Conservation (phyloP, 35 echinoderm and acorn worm species). For the Lytechinus variegatus region DNA sequence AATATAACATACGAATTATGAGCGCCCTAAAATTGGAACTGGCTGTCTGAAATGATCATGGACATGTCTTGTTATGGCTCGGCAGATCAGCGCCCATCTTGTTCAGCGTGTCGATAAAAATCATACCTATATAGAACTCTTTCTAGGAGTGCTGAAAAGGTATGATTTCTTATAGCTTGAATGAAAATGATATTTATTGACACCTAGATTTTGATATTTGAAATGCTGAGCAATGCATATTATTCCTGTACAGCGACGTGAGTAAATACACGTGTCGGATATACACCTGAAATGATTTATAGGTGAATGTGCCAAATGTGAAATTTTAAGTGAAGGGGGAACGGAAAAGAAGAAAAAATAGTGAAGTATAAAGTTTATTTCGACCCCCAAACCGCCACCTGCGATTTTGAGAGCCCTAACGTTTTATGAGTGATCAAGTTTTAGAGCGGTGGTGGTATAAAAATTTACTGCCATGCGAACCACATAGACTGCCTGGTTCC, state of each 20-base stretch:
- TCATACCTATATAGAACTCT: too few relatives aligned
- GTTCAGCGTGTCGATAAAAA: too few relatives aligned
- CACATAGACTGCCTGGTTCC: neutral
- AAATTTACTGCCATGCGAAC: slow-evolving; percentile 66
- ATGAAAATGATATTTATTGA: too few relatives aligned
- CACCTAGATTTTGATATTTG: too few relatives aligned
- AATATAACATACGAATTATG: too few relatives aligned
- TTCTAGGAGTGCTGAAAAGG: too few relatives aligned
- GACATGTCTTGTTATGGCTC: too few relatives aligned
- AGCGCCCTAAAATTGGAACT: too few relatives aligned
- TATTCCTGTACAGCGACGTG: neutral
- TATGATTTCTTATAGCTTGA: too few relatives aligned
- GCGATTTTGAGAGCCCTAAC: slow-evolving; percentile 55
- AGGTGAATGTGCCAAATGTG: neutral
- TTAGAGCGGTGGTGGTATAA: slow-evolving; percentile 67
- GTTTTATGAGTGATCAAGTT: slow-evolving; percentile 72
- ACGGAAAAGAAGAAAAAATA: neutral
- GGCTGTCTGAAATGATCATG: too few relatives aligned
- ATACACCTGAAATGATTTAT: neutral
- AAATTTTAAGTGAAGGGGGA: neutral
- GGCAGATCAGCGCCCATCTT: too few relatives aligned
- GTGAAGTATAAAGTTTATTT: neutral
- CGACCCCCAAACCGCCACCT: slow-evolving; percentile 41
- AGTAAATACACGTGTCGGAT: neutral
- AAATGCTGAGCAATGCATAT: neutral